These are phyloP conservation scores for Lerista edwardsae DNA, from an alignment of 2,797 vertebrate genomes.

Conservation along the genomic window DNA sequence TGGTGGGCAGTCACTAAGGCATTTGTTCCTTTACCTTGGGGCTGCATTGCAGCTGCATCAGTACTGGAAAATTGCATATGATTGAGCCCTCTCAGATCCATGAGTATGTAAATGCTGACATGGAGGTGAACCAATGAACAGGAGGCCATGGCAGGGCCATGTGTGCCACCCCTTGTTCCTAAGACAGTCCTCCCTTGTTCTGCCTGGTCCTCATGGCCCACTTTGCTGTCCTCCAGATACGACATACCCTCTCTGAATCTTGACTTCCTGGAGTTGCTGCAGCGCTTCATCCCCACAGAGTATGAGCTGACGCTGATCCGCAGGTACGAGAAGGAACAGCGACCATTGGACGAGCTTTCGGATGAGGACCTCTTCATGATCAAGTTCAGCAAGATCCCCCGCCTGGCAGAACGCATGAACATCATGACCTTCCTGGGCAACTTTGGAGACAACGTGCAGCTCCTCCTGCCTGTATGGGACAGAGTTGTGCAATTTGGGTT, in stretches of 20 bases:
- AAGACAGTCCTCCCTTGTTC: neutral
- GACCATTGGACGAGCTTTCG: slow-evolving; percentile 84
- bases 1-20: too few relatives aligned
- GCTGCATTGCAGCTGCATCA: too few relatives aligned
- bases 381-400: slow-evolving; percentile 90
- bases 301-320: slow-evolving; percentile 87
- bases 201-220: neutral
- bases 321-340: slow-evolving; percentile 89
- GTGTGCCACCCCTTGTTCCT: neutral
- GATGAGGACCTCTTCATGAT: slow-evolving; percentile 92
- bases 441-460: slow-evolving; percentile 87
- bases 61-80: too few relatives aligned
- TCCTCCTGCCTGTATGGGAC: slow-evolving; percentile 87
- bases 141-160: neutral
- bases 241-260: slow-evolving; percentile 87
- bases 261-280: slow-evolving; percentile 94
- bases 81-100: neutral
- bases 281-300: slow-evolving; percentile 91
- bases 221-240: slow-evolving; percentile 78
- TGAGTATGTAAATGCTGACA: neutral
- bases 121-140: neutral
- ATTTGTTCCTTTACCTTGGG: too few relatives aligned
- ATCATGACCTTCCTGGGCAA: slow-evolving; percentile 96
- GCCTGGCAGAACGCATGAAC: slow-evolving; percentile 87
- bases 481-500: neutral